Evolutionary conservation across 2,888 invertebrate genomes (phyloP).

Genomic region (Aplocera efformata): DNA sequence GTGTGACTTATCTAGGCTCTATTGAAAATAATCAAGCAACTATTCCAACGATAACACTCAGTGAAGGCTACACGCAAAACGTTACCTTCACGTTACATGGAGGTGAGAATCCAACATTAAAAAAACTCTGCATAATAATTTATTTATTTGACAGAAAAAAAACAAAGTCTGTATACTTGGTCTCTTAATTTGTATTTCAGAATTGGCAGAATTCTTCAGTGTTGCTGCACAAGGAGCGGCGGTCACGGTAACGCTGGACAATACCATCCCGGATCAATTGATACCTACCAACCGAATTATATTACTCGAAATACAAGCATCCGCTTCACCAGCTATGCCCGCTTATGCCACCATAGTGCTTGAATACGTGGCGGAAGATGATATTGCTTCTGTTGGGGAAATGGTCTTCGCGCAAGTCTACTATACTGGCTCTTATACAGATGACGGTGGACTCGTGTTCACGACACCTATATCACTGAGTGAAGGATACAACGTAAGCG

Average conservation of each 20-base stretch:
- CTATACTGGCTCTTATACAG: constrained; percentile 33
- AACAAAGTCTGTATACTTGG: no score
- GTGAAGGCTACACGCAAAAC: constrained; percentile 31
- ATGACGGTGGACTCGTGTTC: constrained; percentile 14
- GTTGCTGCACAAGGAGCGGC: constrained; percentile 8
- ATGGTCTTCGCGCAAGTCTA: constrained; percentile 28
- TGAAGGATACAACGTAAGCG: constrained; percentile 31
- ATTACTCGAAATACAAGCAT: constrained; percentile 17
- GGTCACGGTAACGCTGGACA: constrained; percentile 12
- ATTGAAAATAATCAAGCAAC: constrained; percentile 24
- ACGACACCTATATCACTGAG: constrained; percentile 23
- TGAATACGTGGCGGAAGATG: constrained; percentile 1
- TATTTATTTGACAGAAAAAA: no score
- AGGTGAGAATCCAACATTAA: constrained; percentile 25
- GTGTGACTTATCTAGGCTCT: constrained; percentile 31
- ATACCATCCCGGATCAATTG: constrained; percentile 14
- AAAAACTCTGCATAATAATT: neutral
- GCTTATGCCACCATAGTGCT: constrained; percentile 16
- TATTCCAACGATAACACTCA: constrained; percentile 33
- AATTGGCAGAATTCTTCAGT: constrained; percentile 20
- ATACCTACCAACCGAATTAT: constrained; percentile 25
- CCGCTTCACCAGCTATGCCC: constrained; percentile 8
- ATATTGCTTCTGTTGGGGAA: constrained; percentile 17
- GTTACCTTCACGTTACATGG: constrained; percentile 35
- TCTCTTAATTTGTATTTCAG: constrained; percentile 19